Conservation (phyloP, 2,797 vertebrate genomes). For the Anabas testudineus region DNA sequence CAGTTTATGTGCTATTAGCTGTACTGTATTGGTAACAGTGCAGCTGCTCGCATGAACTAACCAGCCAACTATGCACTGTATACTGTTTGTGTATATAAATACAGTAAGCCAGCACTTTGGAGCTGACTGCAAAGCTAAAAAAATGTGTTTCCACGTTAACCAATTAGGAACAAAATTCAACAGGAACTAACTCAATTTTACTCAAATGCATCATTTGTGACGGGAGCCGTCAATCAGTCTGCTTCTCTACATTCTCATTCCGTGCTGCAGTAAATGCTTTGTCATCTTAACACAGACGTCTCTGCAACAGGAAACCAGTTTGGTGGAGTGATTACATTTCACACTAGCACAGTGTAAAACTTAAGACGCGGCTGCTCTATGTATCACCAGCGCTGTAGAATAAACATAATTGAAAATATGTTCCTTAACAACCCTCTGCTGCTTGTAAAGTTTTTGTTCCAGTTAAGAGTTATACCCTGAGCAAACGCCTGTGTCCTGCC, state of each 20-base stretch:
- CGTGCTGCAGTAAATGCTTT: not conserved
- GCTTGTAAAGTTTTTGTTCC: conserved; percentile 1
- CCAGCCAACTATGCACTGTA: conserved; percentile 3
- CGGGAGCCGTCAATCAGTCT: not conserved
- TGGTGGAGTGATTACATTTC: conserved; percentile 13
- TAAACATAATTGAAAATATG: not conserved
- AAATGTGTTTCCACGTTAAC: not conserved
- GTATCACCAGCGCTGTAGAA: not conserved
- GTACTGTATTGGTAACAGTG: not conserved
- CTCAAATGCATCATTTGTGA: not conserved
- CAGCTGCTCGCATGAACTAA: conserved; percentile 16
- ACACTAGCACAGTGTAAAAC: not conserved
- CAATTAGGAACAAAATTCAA: not conserved
- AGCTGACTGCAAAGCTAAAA: not conserved
- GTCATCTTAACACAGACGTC: conserved; percentile 7
- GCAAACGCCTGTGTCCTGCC: not conserved
- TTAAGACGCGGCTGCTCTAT: not conserved
- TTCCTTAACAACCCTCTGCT: not conserved
- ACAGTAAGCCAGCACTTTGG: not conserved
- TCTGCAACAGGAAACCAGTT: conserved; percentile 29
- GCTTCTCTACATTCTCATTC: not conserved
- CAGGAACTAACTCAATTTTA: too few species aligned
- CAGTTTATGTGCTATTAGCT: not conserved
- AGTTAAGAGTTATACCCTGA: not conserved
- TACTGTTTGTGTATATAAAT: conserved; percentile 15